These are phyloP conservation scores for Acronicta psi DNA, from an alignment of 2,888 invertebrate species.

Conservation along the genomic window DNA sequence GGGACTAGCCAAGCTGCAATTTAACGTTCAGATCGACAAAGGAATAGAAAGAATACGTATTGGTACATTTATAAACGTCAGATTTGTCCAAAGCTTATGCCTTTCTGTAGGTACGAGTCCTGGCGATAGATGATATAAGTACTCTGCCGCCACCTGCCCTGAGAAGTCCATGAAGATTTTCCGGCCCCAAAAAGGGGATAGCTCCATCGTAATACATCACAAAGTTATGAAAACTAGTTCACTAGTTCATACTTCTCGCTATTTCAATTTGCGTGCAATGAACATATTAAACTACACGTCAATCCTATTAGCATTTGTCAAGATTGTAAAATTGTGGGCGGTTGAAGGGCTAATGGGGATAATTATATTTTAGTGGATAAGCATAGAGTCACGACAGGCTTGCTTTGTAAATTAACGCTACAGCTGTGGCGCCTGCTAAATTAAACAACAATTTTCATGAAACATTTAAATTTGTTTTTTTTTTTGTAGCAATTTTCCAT, in stretches of 20 bases:
- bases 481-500: constrained; percentile 24
- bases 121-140: no score
- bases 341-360: constrained; percentile 28
- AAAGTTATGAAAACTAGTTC: constrained; percentile 8
- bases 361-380: constrained; percentile 45
- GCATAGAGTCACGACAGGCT: constrained; percentile 43
- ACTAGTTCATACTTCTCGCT: constrained; percentile 1
- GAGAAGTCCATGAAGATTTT: no score
- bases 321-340: constrained; percentile 36
- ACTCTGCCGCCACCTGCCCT: no score
- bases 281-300: constrained; percentile 39
- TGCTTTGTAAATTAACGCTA: constrained; percentile 42
- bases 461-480: constrained; percentile 19
- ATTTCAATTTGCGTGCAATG: constrained; percentile 25
- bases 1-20: no score
- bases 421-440: constrained; percentile 26
- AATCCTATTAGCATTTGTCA: constrained; percentile 50
- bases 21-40: no score
- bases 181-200: no score
- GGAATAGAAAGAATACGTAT: no score
- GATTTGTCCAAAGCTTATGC: no score
- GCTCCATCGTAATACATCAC: not conserved
- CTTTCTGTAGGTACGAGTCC: no score
- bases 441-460: constrained; percentile 42
- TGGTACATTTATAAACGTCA: no score